Base-by-base conservation (phyloP, 2,888 invertebrate species). In the Hemicrepidius hirtus region DNA sequence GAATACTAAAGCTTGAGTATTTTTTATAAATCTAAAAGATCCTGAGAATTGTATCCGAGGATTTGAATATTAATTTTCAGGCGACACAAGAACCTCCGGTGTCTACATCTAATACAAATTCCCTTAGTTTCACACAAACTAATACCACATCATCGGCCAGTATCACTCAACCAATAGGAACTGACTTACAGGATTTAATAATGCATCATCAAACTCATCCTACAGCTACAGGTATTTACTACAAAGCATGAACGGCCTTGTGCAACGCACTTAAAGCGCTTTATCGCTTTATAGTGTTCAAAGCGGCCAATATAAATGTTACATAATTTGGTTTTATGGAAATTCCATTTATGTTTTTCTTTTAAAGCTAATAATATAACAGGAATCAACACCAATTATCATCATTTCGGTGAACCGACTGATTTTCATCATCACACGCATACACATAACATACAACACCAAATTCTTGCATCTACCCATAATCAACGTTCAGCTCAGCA, bases 131-230 rank as follows among this genome's bases (percentile, higher is more conserved):
- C 70, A 82, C 84, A 6, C 83, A 84, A 66, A 80, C 84, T 6
- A 84, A 81, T 64, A 84, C 80, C 59, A 80, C 81, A 40, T 79
- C 81, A 28, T 78, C 82, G 3, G 78, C 74, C 6, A 77, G 79
- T 40, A 80, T 81, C 2, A 79, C 81, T 3, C 86, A 86, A 77
- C 82, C 85, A 3, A 82, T 85, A 40, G 85, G 84, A 35, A 83
- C 82, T 59, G 87, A 87, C 72, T 84, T 87, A 57, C 87, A 86
- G 74, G 86, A 87, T 57, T 77, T 87, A 50, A 86, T 87, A 64
- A 86, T 86, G 86, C 86, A 87, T 74, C 87, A 87, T 80, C 87
- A 86, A 68, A 85, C 82, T 75, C 86, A 85, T 76, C 80, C 84
- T 3, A 80, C 82, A 13, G 78, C 86, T 63, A 78, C 84, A 65